Percentiles rank a stretch among this genome's conserved stretches.
phyloP scores from a whole-genome alignment of 1,140 invertebrate genomes.

The Calephelis virginiensis region DNA sequence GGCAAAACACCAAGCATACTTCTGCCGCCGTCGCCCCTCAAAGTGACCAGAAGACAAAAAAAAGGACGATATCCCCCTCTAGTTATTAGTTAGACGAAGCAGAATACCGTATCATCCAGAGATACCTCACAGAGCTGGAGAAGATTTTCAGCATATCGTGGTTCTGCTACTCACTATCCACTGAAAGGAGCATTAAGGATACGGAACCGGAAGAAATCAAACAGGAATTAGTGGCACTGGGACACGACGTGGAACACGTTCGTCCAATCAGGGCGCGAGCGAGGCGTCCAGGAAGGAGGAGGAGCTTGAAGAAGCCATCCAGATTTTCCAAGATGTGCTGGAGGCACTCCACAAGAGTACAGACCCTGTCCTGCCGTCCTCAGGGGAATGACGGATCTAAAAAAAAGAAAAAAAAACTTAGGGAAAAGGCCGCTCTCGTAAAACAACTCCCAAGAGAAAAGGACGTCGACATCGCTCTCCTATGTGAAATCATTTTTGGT shows the following conservation, averaged over 20 bases:
- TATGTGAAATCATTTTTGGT: constrained; percentile 16
- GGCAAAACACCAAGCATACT: too few species aligned
- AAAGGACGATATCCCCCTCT: background rate
- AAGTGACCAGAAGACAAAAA: too few species aligned
- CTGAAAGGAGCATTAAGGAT: constrained; percentile 22
- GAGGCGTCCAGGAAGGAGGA: background rate
- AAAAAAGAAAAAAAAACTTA: too few species aligned
- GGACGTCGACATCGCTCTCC: constrained; percentile 21
- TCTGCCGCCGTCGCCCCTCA: too few species aligned
- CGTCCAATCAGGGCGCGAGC: background rate
- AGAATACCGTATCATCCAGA: constrained; percentile 18
- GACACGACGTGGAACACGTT: background rate
- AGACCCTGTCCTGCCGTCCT: too few species aligned
- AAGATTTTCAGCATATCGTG: background rate
- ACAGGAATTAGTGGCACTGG: background rate
- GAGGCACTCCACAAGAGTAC: too few species aligned
- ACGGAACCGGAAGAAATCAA: background rate
- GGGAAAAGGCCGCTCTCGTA: background rate
- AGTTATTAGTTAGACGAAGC: background rate
- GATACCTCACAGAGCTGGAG: constrained; percentile 7
- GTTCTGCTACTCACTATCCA: constrained; percentile 24
- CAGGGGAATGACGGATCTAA: background rate
- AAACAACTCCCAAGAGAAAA: constrained; percentile 13
- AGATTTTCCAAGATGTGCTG: constrained; percentile 4
- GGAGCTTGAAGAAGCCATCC: background rate